These are phyloP conservation scores for Eilema depressum DNA, from an alignment of 2,888 invertebrate species.

Conservation along the genomic window DNA sequence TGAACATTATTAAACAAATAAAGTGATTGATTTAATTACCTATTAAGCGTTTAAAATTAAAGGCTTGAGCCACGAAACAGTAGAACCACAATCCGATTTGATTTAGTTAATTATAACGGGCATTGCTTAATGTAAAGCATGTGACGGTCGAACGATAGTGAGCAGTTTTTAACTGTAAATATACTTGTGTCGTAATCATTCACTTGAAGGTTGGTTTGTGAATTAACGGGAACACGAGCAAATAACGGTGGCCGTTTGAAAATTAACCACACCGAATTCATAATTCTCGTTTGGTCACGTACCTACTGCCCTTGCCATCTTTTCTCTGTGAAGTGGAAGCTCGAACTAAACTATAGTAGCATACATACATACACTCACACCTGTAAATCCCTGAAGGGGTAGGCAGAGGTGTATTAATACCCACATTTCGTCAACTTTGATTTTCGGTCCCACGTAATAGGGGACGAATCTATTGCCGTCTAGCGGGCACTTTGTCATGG, in stretches of 20 bases:
- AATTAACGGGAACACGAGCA: slow-evolving; percentile 7
- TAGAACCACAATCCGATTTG: neutral
- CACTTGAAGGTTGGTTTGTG: neutral
- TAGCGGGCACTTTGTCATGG: too few relatives aligned
- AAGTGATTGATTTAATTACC: neutral
- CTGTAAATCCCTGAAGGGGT: too few relatives aligned
- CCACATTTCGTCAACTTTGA: too few relatives aligned
- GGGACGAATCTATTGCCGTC: too few relatives aligned
- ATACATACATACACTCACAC: too few relatives aligned
- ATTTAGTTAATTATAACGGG: slow-evolving; percentile 5
- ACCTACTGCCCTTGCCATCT: neutral
- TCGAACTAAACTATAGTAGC: neutral
- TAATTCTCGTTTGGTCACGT: neutral
- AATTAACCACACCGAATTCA: neutral
- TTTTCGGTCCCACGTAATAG: too few relatives aligned
- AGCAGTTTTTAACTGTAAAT: neutral
- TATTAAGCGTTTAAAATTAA: neutral
- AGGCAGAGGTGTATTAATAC: too few relatives aligned
- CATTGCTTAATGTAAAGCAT: neutral
- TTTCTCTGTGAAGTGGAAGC: neutral
- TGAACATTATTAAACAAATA: neutral
- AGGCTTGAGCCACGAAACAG: neutral
- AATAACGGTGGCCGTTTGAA: neutral
- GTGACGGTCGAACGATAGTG: neutral
- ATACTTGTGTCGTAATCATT: neutral